phyloP scores from a whole-genome alignment of 2,797 vertebrate species.

The Sus cebifrons region DNA sequence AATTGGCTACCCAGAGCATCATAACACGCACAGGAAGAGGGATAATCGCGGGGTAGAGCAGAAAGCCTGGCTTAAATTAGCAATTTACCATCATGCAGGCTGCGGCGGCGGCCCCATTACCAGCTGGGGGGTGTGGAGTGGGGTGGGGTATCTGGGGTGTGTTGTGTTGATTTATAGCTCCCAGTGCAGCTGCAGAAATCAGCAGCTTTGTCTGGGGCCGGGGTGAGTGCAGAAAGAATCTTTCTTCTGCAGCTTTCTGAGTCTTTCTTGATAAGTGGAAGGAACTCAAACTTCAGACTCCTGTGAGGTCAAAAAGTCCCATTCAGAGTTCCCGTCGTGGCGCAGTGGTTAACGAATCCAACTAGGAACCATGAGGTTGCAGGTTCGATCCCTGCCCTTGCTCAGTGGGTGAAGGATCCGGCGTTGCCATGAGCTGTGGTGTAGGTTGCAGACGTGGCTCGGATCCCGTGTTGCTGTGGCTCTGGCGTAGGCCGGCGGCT shows the following conservation, averaged over 20 bases:
- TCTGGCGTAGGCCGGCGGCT: no score
- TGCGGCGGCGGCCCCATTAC: constrained; percentile 2
- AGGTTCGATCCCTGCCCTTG: no score
- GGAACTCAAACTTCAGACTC: constrained; percentile 57
- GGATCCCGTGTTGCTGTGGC: no score
- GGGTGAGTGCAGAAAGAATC: background rate
- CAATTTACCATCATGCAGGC: constrained; percentile 28
- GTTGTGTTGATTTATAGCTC: constrained; percentile 73
- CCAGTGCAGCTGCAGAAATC: constrained; percentile 80
- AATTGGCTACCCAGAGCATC: constrained; percentile 78
- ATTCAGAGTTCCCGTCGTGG: background rate
- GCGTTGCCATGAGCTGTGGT: no score
- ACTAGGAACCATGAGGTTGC: no score
- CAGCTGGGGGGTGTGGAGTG: background rate
- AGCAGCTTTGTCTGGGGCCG: constrained; percentile 76
- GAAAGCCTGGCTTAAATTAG: constrained; percentile 77
- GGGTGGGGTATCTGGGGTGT: constrained; percentile 48
- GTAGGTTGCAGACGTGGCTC: no score
- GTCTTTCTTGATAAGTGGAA: constrained; percentile 18
- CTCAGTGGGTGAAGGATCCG: no score
- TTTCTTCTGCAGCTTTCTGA: constrained; percentile 14
- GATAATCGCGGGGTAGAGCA: constrained; percentile 68
- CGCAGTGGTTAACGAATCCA: no score
- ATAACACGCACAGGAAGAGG: constrained; percentile 76
- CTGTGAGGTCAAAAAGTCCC: background rate